Percentiles rank a stretch among this genome's conserved stretches.
Evolutionary conservation across 2,113 vertebrate genomes (phyloP).

Genomic region (Lonchura striata): DNA sequence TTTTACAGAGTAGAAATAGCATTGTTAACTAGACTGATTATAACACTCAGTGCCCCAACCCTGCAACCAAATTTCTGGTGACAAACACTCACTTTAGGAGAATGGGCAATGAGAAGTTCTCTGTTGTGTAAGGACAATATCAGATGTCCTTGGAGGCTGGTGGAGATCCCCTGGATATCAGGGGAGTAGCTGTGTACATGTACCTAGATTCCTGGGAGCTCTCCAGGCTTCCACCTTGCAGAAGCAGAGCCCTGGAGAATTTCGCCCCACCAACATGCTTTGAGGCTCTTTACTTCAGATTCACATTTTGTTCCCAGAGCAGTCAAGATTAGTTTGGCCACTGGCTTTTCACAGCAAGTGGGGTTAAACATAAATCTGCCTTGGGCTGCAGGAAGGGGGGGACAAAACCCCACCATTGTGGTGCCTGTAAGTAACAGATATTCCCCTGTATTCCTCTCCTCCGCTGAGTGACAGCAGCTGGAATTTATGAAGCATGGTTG

Average conservation of each 20-base stretch:
- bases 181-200: neutral
- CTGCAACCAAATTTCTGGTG: neutral
- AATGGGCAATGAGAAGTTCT: rapidly evolving
- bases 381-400: neutral
- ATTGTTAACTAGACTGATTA: neutral
- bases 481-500: slow-evolving; percentile 58
- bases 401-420: rapidly evolving
- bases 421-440: slow-evolving; percentile 47
- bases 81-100: neutral
- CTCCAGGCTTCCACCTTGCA: neutral
- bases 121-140: rapidly evolving
- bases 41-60: too few species aligned
- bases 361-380: neutral
- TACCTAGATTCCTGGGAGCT: neutral
- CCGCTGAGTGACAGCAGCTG: slow-evolving; percentile 46
- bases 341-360: neutral
- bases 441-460: slow-evolving; percentile 27
- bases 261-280: neutral
- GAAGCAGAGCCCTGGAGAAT: neutral
- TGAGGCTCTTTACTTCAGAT: neutral
- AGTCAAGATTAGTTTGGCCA: neutral
- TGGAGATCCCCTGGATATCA: neutral
- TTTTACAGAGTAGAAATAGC: neutral
- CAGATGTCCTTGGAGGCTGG: neutral
- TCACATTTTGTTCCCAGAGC: neutral